Percentiles rank a stretch among this genome's conserved stretches.
Evolutionary conservation across 2,113 vertebrate genomes (phyloP).

Genomic region (Neolamprologus falcicula): DNA sequence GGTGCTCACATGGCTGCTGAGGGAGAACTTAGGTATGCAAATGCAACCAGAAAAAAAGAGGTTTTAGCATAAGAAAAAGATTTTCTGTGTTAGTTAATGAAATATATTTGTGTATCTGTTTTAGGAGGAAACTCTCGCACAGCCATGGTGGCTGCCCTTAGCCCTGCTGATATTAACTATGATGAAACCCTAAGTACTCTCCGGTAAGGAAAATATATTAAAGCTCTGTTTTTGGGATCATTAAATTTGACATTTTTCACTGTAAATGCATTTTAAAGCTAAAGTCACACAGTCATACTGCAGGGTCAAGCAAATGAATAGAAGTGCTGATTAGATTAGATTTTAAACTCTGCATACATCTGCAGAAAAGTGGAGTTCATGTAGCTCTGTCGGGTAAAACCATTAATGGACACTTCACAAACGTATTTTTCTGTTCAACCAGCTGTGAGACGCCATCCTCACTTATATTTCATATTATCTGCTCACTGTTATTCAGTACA

Average conservation of each 20-base stretch:
- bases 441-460: neutral
- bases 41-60: neutral
- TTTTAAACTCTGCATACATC: neutral
- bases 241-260: neutral
- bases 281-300: neutral
- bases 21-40: constrained; percentile 88
- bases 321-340: neutral
- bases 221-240: neutral
- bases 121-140: constrained; percentile 95
- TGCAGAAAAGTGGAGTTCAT: neutral
- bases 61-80: neutral
- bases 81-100: neutral
- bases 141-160: constrained; percentile 96
- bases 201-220: constrained; percentile 70
- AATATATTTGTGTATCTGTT: neutral
- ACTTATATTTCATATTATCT: neutral
- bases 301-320: neutral
- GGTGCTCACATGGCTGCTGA: constrained; percentile 93
- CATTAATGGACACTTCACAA: neutral
- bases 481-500: neutral
- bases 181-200: constrained; percentile 96
- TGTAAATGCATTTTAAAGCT: neutral
- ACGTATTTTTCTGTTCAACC: neutral
- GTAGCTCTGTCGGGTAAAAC: neutral
- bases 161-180: constrained; percentile 96